phyloP scores from a whole-genome alignment of 64 coral and sea anemone species.

The Anthopleura sola region DNA sequence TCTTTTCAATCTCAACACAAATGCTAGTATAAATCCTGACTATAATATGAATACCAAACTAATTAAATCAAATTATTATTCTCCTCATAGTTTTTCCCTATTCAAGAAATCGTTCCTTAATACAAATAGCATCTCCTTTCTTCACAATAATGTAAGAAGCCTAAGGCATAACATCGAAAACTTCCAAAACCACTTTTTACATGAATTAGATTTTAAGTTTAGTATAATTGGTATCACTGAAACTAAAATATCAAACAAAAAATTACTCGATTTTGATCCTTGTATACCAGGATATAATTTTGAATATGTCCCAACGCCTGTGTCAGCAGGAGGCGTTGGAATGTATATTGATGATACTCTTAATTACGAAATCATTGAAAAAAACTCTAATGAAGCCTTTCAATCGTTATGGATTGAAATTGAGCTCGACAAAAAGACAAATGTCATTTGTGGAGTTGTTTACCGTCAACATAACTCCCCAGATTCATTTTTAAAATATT shows the following conservation, averaged over 20 bases:
- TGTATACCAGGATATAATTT: conserved; percentile 37
- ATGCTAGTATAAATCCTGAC: not conserved
- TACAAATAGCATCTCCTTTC: conserved; percentile 9
- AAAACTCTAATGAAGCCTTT: conserved; percentile 39
- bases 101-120: conserved; percentile 4
- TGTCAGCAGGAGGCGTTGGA: conserved; percentile 50
- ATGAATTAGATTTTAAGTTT: conserved; percentile 23
- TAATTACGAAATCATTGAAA: conserved; percentile 30
- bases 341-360: conserved; percentile 39
- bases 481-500: not conserved
- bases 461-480: conserved; percentile 38
- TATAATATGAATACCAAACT: not conserved
- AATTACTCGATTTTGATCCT: conserved; percentile 31
- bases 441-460: conserved; percentile 25
- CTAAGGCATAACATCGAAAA: conserved; percentile 3
- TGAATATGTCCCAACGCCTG: conserved; percentile 45
- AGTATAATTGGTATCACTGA: conserved; percentile 33
- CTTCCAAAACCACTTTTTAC: not conserved
- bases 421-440: conserved; percentile 24
- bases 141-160: conserved; percentile 29
- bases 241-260: conserved; percentile 35
- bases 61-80: conserved; percentile 28
- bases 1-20: conserved; percentile 30
- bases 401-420: conserved; percentile 41
- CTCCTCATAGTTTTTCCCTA: conserved; percentile 27